A percentile compares a stretch with the other conserved stretches of the same genome.
phyloP scores from a whole-genome alignment of 2,797 vertebrate species.

The Zalophus californianus region DNA sequence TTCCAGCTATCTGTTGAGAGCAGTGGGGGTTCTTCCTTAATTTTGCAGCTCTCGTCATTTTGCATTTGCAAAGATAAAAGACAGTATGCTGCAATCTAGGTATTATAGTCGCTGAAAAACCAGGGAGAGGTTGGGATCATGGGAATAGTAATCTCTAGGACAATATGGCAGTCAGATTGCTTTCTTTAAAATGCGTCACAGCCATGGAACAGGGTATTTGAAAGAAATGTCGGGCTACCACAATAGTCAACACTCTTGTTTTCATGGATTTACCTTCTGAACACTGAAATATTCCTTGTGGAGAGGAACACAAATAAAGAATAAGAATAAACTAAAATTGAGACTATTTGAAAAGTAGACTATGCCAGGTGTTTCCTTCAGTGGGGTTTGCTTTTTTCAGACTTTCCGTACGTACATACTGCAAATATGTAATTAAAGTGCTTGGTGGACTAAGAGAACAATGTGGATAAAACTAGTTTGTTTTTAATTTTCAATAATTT shows the following conservation, averaged over 20 bases:
- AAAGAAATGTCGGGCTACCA: background rate
- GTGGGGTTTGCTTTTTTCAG: background rate
- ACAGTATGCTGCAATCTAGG: background rate
- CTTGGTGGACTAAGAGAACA: background rate
- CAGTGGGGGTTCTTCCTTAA: background rate
- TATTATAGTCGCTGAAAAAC: background rate
- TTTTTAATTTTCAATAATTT: constrained; percentile 42
- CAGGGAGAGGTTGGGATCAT: background rate
- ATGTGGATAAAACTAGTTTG: background rate
- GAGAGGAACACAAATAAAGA: background rate
- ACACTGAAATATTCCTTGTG: background rate
- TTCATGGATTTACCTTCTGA: background rate
- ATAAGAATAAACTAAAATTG: background rate
- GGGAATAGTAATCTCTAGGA: background rate
- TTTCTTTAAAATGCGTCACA: background rate
- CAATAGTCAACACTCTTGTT: background rate
- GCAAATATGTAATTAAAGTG: background rate
- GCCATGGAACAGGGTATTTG: background rate
- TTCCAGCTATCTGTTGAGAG: background rate
- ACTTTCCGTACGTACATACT: background rate
- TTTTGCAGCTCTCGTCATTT: background rate
- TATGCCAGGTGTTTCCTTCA: background rate
- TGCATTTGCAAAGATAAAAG: background rate
- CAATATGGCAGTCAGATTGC: background rate
- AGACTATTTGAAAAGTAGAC: background rate